Base-by-base conservation (phyloP, 2,113 vertebrate genomes). In the Elephas maximus region DNA sequence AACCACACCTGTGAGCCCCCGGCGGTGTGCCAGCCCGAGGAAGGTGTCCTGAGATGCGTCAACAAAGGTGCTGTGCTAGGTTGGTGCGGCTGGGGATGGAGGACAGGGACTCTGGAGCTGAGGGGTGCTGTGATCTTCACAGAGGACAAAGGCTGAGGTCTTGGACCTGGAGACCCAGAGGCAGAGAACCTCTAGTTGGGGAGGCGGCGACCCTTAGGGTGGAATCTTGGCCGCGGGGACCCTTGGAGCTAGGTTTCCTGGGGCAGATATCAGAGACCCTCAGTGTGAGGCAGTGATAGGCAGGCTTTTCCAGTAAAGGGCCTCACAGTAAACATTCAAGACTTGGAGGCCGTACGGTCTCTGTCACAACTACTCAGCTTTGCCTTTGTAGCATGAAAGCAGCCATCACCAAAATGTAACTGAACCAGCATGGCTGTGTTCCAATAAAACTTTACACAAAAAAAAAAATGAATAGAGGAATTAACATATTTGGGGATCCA, bases 11-110 rank as follows among this genome's bases (percentile, higher is more conserved):
- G 99, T 79, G 84, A 97, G 0, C 41, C 94, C 0, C 98, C 94
- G 0, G 98, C 99, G 28, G 96, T 95, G 69, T 99, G 99, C 4
- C 83, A 98, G 93, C 79, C 99, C 80, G 92, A 12, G 2, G 98
- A 97, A 0, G 99, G 98, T 8, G 7, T 98, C 65, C 93, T 98
- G 93, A 97, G 85, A 77, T 99, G 99, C 60, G 18, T 99, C 96
- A 96, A 98, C 45, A 98, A 96, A 98, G 99, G 99, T 99, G 97
- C 98, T 12, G 17, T 21, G 84, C 84, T 41, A 48, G 26, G 69
- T 5, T 12, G 11, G 28, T 11, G 62, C 0, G 8, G 5, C 69
- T 88, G n/a, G 23, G n/a, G 12, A 37, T 2, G 12, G 48, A 79
- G 60, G 74, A 63, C 5, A 15, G 17, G 6, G 78, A 45, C 48